Evolutionary conservation across 2,888 invertebrate species (phyloP).

Genomic region (Cataglyphis albicans): DNA sequence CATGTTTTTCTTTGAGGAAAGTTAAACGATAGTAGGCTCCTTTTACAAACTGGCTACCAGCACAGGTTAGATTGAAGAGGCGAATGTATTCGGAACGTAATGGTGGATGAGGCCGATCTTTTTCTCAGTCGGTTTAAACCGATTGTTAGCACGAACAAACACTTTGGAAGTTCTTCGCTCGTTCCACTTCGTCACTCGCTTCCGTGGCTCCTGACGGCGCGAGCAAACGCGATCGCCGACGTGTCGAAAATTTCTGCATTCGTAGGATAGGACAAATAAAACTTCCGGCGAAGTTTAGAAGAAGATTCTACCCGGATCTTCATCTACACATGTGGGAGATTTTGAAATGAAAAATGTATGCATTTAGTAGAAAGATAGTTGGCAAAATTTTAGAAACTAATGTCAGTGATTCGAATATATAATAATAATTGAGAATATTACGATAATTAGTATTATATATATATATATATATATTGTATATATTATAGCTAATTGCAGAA

Average conservation of each 20-base stretch:
- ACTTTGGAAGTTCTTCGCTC: constrained; percentile 58
- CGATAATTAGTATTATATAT: neutral
- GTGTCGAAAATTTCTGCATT: constrained; percentile 62
- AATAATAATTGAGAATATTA: neutral
- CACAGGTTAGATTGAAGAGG: constrained; percentile 6
- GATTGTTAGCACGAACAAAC: constrained; percentile 70
- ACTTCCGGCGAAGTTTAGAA: constrained; percentile 31
- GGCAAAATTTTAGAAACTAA: neutral
- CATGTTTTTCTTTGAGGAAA: constrained; percentile 77
- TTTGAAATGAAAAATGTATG: constrained; percentile 17
- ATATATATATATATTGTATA: neutral
- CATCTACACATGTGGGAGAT: constrained; percentile 27
- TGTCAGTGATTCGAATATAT: neutral
- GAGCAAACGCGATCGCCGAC: constrained; percentile 40
- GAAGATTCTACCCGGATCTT: constrained; percentile 14
- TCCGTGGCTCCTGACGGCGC: constrained; percentile 26
- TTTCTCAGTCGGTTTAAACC: constrained; percentile 38
- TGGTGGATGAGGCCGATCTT: constrained; percentile 18
- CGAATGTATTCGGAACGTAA: constrained; percentile 30
- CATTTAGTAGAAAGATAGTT: constrained; percentile 3
- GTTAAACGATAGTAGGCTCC: constrained; percentile 73
- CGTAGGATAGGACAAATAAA: constrained; percentile 58
- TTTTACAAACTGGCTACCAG: constrained; percentile 58
- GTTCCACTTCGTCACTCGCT: constrained; percentile 54
- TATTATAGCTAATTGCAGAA: neutral